These are phyloP conservation scores for Amyelois transitella DNA, from an alignment of 1,140 invertebrate species.

Conservation along the genomic window DNA sequence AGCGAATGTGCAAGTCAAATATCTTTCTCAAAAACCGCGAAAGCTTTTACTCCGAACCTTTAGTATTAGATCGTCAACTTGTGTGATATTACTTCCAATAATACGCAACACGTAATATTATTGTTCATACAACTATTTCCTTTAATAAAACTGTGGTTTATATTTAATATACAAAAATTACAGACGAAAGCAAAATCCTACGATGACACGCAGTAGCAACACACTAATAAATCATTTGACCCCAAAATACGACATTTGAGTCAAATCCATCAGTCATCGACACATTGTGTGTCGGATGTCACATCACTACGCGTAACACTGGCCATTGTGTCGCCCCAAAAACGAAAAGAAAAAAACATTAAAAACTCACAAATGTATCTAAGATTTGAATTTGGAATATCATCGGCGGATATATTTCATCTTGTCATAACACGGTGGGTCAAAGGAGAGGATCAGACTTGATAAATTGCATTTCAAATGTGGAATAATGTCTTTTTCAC, in stretches of 20 bases:
- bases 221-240: constrained; percentile 11
- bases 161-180: neutral
- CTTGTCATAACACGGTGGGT: constrained; percentile 70
- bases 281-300: constrained; percentile 57
- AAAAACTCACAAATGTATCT: constrained; percentile 54
- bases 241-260: constrained; percentile 21
- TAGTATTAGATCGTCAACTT: constrained; percentile 28
- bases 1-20: constrained; percentile 39
- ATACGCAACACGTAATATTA: constrained; percentile 5
- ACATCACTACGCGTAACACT: constrained; percentile 49
- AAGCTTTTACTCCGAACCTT: constrained; percentile 5
- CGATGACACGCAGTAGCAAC: constrained; percentile 24
- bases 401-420: constrained; percentile 68
- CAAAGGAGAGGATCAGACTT: constrained; percentile 58
- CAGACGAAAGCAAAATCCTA: neutral
- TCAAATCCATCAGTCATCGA: constrained; percentile 57
- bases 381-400: constrained; percentile 61
- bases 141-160: constrained; percentile 11
- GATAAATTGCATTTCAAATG: constrained; percentile 71
- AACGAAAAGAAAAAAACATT: constrained; percentile 34
- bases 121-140: constrained; percentile 9
- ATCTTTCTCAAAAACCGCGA: neutral
- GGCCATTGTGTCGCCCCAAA: constrained; percentile 31
- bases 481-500: constrained; percentile 72
- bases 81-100: constrained; percentile 30